Base-by-base conservation (phyloP, 2,113 vertebrate species). In the Sinocyclocheilus maitianheensis region DNA sequence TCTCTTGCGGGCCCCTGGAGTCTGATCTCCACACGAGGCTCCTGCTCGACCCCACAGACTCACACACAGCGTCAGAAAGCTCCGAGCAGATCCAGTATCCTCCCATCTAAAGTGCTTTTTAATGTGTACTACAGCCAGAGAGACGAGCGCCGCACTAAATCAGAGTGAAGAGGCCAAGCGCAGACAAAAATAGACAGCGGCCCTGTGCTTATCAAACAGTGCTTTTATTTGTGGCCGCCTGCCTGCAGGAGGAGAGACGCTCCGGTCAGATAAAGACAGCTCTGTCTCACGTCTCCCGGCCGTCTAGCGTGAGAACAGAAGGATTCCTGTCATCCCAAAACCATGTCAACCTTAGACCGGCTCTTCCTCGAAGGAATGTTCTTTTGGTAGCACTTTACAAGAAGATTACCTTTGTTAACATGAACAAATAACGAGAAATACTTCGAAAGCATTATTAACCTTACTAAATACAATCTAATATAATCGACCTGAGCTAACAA, bases 111-210 rank as follows among this genome's bases (percentile, higher is more conserved):
- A 77, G 72, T 46, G 72, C 10, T 18, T 46, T 75, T 74, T 40
- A 43, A n/a, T 14, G 74, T n/a, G 13, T 24, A 51, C 10, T 51
- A 30, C 48, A 77, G 75, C 24, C 11, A 22, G 10, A n/a, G 55
- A 22, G 51, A 10, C 22, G 34, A 62, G 6, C 55, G 11, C 30
- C 10, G 34, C 30, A 43, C 34, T 80, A 26, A 80, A 63, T 80
- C 78, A 80, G 58, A 6, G 34, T 46, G 22, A 16, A 40, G 34
- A 40, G 77, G 77, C 30, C 20, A 24, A 63, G 58, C 22, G 37
- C 20, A 43, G 78, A 80, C 63, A 80, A 46, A 80, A 80, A 80
- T 80, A 80, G 78, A 80, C 78, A 63, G 78, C 22, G 5, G 37
- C 37, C 78, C 51, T 80, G 37, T 80, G 78, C 78, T 80, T 63